Conservation (phyloP, 23 tunicate genomes). For the Styela clava region DNA sequence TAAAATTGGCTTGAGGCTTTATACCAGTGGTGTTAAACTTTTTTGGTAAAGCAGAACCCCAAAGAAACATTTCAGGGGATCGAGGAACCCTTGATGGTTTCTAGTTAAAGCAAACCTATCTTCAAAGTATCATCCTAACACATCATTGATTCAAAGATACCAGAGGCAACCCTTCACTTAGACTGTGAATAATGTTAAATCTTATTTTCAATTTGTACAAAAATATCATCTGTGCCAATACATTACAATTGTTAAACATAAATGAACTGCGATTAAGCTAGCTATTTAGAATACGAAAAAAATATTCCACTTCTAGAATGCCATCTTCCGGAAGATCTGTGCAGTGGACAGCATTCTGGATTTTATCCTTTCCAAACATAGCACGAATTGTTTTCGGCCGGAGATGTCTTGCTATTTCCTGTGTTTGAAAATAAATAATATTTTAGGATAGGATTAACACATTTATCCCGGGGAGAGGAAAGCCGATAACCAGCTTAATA, state of each 20-base stretch:
- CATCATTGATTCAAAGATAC: no score
- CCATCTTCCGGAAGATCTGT: conserved; percentile 94
- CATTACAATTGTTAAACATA: neutral
- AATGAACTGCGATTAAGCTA: neutral
- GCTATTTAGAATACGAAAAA: conserved; percentile 66
- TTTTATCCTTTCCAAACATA: conserved; percentile 84
- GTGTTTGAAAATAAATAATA: neutral
- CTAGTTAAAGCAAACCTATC: no score
- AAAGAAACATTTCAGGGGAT: no score
- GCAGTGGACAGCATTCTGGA: conserved; percentile 97
- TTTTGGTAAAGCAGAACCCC: no score
- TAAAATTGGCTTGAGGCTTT: no score
- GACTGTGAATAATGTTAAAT: no score
- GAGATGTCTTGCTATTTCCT: conserved; percentile 90
- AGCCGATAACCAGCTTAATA: neutral
- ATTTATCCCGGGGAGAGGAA: no score
- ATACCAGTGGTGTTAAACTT: no score
- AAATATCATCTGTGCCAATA: neutral
- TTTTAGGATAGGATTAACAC: neutral
- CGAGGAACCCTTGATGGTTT: no score
- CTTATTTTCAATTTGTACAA: neutral
- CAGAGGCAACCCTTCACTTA: no score
- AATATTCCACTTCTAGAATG: conserved; percentile 81
- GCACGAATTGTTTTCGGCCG: conserved; percentile 93
- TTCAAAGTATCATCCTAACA: no score